Conservation (phyloP, 2,888 invertebrate species). For the Syritta pipiens region DNA sequence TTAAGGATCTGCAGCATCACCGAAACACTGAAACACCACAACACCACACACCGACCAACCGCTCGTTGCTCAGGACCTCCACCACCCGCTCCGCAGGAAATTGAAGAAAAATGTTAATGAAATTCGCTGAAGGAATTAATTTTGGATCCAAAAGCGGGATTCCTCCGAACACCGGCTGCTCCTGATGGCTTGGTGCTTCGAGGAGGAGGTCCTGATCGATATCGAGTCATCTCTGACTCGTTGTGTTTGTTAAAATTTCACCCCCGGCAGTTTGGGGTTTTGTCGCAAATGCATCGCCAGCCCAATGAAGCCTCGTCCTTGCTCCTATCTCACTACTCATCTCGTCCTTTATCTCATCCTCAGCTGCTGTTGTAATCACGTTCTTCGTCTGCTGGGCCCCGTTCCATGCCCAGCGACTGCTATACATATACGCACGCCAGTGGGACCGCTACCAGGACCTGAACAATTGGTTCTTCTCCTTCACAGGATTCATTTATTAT, state of each 20-base stretch:
- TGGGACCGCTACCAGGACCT: conserved; percentile 83
- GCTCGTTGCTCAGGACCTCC: too few species aligned
- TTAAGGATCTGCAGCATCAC: not conserved
- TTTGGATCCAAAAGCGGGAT: conserved; percentile 28
- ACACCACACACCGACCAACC: not conserved
- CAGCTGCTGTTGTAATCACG: conserved; percentile 95
- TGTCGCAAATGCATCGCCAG: conserved; percentile 31
- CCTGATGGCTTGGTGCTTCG: too few species aligned
- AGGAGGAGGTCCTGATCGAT: too few species aligned
- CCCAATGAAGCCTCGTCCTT: not conserved
- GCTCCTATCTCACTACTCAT: conserved; percentile 8
- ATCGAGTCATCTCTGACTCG: too few species aligned
- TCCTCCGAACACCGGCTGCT: too few species aligned
- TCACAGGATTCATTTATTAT: conserved; percentile 91
- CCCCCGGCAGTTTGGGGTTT: conserved; percentile 14
- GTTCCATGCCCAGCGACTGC: conserved; percentile 94
- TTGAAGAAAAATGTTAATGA: not conserved
- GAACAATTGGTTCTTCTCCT: conserved; percentile 89
- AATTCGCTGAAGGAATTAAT: conserved; percentile 1
- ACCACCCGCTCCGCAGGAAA: too few species aligned
- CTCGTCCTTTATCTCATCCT: conserved; percentile 19
- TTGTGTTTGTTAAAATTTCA: too few species aligned
- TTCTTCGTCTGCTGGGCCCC: conserved; percentile 98
- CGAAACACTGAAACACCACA: not conserved
- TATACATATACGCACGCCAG: conserved; percentile 87